Conservation (phyloP, 2,797 vertebrate species). For the Balearica regulorum region DNA sequence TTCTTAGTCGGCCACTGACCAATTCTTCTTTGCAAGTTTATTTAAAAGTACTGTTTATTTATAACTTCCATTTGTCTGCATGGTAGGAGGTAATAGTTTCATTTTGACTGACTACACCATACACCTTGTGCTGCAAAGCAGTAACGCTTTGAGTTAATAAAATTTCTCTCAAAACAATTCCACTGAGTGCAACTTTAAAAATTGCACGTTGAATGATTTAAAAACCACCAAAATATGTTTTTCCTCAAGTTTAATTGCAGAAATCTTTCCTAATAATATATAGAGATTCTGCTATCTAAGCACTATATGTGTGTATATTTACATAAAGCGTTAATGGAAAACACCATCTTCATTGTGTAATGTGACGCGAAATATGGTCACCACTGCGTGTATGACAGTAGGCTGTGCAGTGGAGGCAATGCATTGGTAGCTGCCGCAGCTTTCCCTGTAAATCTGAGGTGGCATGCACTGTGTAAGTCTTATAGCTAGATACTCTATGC, state of each 20-base stretch:
- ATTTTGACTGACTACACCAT: neutral
- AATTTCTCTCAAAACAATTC: slow-evolving; percentile 45
- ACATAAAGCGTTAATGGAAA: neutral
- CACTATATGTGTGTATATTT: neutral
- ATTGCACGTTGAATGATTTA: slow-evolving; percentile 12
- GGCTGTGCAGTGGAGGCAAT: neutral
- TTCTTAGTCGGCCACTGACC: neutral
- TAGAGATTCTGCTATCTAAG: neutral
- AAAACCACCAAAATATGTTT: neutral
- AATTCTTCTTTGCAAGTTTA: neutral
- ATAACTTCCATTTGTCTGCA: neutral
- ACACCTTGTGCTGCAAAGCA: neutral
- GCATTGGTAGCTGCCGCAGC: neutral
- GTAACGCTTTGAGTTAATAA: slow-evolving; percentile 51
- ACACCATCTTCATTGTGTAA: neutral
- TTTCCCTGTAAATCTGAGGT: neutral
- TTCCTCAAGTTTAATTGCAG: neutral
- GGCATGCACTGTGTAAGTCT: neutral
- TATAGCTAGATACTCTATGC: neutral
- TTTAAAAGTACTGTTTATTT: neutral
- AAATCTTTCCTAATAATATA: neutral
- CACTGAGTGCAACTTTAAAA: slow-evolving; percentile 9
- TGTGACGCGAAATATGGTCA: neutral
- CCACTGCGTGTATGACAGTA: neutral
- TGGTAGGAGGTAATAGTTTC: neutral